These are phyloP conservation scores for Brachylomia viminalis DNA, from an alignment of 2,888 invertebrate genomes.

Conservation along the genomic window DNA sequence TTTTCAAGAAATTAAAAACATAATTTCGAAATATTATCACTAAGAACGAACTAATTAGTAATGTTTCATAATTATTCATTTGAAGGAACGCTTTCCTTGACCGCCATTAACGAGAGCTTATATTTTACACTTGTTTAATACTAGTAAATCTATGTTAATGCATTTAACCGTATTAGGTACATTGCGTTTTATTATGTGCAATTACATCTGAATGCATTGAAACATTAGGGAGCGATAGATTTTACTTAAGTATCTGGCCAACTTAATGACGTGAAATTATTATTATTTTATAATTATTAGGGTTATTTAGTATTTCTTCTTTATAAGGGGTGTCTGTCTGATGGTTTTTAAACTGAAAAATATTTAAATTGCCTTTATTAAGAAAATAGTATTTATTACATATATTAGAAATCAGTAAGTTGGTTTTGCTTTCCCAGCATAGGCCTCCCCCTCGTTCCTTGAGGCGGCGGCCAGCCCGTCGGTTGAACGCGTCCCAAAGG, in stretches of 20 bases:
- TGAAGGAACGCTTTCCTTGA: conserved; percentile 37
- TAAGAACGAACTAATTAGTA: conserved; percentile 46
- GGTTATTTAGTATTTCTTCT: not conserved
- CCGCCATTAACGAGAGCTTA: conserved; percentile 9
- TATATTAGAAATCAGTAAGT: no score
- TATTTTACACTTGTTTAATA: conserved; percentile 39
- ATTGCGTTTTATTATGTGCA: conserved; percentile 16
- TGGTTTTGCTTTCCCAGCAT: no score
- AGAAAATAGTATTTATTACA: not conserved
- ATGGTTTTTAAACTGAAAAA: not conserved
- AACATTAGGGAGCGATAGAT: conserved; percentile 4
- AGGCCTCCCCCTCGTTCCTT: no score
- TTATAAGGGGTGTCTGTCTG: not conserved
- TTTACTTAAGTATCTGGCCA: not conserved
- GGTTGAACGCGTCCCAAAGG: no score
- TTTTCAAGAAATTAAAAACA: conserved; percentile 57
- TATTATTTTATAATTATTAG: not conserved
- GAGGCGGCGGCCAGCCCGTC: no score
- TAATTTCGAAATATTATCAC: conserved; percentile 55
- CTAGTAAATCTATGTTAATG: conserved; percentile 22
- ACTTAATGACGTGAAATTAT: not conserved
- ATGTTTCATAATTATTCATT: conserved; percentile 49
- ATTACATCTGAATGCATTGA: conserved; percentile 19
- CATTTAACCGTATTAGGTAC: not conserved
- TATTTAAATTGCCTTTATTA: not conserved